phyloP scores from a whole-genome alignment of 37 sponge, comb jelly and placozoan species.

The Dysidea cf. avara region DNA sequence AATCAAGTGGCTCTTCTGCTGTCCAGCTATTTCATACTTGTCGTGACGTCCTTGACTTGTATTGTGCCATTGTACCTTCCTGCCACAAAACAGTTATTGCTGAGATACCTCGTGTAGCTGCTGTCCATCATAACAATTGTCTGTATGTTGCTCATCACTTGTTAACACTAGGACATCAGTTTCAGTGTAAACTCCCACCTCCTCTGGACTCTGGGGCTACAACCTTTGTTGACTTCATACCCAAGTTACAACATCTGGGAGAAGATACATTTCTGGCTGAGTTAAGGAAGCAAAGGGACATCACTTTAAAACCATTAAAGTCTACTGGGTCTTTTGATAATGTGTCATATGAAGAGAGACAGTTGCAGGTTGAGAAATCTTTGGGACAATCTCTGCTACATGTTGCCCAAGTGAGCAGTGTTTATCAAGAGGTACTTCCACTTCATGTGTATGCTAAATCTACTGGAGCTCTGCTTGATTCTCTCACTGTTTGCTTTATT shows the following conservation, averaged over 20 bases:
- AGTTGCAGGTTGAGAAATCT: constrained; percentile 24
- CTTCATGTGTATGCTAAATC: constrained; percentile 29
- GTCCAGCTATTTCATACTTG: constrained; percentile 49
- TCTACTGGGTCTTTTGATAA: constrained; percentile 21
- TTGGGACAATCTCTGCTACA: constrained; percentile 40
- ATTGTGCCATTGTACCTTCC: constrained; percentile 41
- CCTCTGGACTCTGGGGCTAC: constrained; percentile 30
- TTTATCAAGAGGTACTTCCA: constrained; percentile 62
- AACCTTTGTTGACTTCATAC: constrained; percentile 82
- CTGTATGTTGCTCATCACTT: constrained; percentile 89
- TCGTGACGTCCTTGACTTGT: constrained; percentile 71
- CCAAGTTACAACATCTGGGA: constrained; percentile 60
- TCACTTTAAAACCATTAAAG: constrained; percentile 37
- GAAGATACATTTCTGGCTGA: constrained; percentile 69
- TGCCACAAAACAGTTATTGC: constrained; percentile 43
- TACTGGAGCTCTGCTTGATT: constrained; percentile 47
- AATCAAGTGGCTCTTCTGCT: constrained; percentile 12
- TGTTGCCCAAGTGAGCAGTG: constrained; percentile 46
- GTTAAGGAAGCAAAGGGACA: constrained; percentile 57
- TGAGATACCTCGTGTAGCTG: constrained; percentile 57
- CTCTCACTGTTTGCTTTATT: constrained; percentile 34
- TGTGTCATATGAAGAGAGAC: constrained; percentile 30
- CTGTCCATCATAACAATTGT: constrained; percentile 83
- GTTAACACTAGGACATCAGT: constrained; percentile 69
- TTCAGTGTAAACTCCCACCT: constrained; percentile 40